Conservation (phyloP, 2,113 vertebrate species). For the Nestor notabilis region DNA sequence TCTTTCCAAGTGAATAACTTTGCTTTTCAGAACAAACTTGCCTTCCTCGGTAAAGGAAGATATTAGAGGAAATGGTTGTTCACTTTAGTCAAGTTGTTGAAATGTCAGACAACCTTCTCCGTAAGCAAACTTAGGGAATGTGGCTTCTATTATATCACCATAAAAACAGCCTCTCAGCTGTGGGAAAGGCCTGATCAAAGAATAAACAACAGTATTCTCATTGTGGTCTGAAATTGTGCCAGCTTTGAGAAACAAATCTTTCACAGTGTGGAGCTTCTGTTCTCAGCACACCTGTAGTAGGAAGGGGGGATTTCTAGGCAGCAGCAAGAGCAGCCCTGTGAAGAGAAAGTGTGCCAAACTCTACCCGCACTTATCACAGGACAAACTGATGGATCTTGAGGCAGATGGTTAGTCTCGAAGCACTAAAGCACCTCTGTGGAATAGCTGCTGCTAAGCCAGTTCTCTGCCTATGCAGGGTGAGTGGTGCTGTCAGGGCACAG, state of each 20-base stretch:
- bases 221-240: not conserved
- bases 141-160: not conserved
- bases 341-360: not conserved
- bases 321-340: not conserved
- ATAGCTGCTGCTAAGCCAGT: not conserved
- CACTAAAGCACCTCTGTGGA: not conserved
- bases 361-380: accelerated
- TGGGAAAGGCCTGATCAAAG: not conserved
- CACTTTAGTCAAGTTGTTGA: not conserved
- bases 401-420: not conserved
- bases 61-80: not conserved
- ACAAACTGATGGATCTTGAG: accelerated
- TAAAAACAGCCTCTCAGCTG: not conserved
- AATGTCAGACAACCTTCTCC: not conserved
- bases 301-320: not conserved
- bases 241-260: not conserved
- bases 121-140: not conserved
- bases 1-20: not conserved
- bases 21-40: not conserved
- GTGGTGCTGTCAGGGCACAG: not conserved
- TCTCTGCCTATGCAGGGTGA: not conserved
- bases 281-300: not conserved
- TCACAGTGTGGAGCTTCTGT: not conserved
- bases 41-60: not conserved
- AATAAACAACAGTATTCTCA: not conserved